Evolutionary conservation across 2,113 vertebrate genomes (phyloP), one percentile per base, ranked within the genome.

Genomic region (Sitta europaea): DNA sequence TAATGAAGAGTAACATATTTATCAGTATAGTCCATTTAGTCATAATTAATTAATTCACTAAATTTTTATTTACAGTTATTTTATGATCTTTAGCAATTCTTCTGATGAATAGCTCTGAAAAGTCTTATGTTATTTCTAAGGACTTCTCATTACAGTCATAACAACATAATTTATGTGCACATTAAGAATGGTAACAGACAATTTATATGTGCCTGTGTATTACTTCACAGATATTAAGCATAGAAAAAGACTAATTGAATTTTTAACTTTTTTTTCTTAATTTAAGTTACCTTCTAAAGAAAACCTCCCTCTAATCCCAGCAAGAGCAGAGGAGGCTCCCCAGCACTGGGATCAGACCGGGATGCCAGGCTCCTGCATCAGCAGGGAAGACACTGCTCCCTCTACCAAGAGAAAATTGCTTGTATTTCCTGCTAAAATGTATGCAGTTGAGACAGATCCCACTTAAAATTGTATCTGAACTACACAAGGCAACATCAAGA

Each of bases 161-260:
- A 31, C 10, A 92, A 33, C 14, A 20, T 19, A 36, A 89, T 8
- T 21, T 19, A 28, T 20, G 5, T 24, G 5, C 50, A 35, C 31
- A 74, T 31, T 73, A 74, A 67, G 24, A 89, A 42, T 12, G n/a
- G 18, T 31, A 77, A 61, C 6, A 55, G 20, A 14, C 33, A 54
- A 50, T 25, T 10, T 43, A 14, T 10, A 63, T 50, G 16, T 54
- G 51, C 16, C 40, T 68, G 14, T 70, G 17, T 35, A 73, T 53
- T 47, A 42, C 21, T 65, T 68, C 36, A 62, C 9, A 58, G 43
- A 35, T 55, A 51, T 11, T 63, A 7, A 59, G 45, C 16, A 73
- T 0, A 5, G 14, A 54, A 29, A 43, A 81, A 42, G 5, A 45
- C 17, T 24, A 0, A 21, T 7, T 45, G 10, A 7, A 24, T 54